phyloP scores from a whole-genome alignment of 2,888 invertebrate genomes.

The Celastrina argiolus region DNA sequence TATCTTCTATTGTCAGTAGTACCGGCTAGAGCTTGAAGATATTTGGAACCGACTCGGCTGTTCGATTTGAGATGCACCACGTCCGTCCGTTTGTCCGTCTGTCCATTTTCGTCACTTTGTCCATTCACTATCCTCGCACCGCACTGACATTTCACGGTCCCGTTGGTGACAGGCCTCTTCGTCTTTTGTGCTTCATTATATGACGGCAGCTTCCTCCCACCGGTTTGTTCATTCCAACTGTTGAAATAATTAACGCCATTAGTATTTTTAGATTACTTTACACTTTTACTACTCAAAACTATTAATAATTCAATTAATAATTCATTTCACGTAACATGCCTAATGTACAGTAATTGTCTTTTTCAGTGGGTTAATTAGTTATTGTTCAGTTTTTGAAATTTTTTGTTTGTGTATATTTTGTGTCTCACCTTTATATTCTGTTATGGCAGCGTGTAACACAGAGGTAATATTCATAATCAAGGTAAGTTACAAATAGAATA shows the following conservation, averaged over 20 bases:
- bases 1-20: slow-evolving; percentile 52
- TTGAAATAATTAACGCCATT: slow-evolving; percentile 32
- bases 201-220: slow-evolving; percentile 72
- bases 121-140: slow-evolving; percentile 65
- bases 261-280: too few species aligned
- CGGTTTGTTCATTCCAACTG: slow-evolving; percentile 78
- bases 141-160: slow-evolving; percentile 68
- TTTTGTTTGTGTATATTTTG: slow-evolving; percentile 1
- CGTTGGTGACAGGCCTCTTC: slow-evolving; percentile 67
- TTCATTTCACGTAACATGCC: background rate
- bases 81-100: slow-evolving; percentile 49
- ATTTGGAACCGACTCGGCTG: slow-evolving; percentile 70
- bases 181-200: slow-evolving; percentile 77
- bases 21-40: slow-evolving; percentile 67
- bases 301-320: background rate
- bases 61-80: slow-evolving; percentile 59
- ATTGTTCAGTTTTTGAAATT: background rate
- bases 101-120: slow-evolving; percentile 48
- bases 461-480: slow-evolving; percentile 66
- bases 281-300: background rate
- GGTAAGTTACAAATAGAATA: slow-evolving; percentile 33
- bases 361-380: background rate
- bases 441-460: slow-evolving; percentile 75
- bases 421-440: slow-evolving; percentile 75
- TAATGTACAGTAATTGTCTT: background rate